phyloP scores from a whole-genome alignment of 2,797 vertebrate species.

The Antennarius maculatus region DNA sequence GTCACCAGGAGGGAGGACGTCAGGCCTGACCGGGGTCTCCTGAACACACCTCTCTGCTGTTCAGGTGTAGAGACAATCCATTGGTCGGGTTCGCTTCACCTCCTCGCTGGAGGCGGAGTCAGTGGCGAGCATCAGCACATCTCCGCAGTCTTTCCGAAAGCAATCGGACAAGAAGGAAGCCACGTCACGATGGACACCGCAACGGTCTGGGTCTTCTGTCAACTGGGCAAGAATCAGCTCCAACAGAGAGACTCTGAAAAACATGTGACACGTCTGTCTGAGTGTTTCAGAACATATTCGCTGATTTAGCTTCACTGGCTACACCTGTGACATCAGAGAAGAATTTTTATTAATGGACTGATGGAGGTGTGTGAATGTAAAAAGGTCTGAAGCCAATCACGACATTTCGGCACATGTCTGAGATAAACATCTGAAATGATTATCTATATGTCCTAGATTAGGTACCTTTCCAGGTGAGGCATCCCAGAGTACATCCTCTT shows the following conservation, averaged over 20 bases:
- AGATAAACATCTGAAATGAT: neutral
- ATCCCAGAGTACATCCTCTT: constrained; percentile 88
- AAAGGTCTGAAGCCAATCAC: neutral
- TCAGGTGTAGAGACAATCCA: neutral
- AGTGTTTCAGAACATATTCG: too few relatives aligned
- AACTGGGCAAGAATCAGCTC: constrained; percentile 86
- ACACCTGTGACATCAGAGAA: constrained; percentile 1
- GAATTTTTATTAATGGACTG: neutral
- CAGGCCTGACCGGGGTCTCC: neutral
- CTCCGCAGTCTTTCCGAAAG: constrained; percentile 85
- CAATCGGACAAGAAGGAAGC: constrained; percentile 83
- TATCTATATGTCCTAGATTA: neutral
- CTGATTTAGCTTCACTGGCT: neutral
- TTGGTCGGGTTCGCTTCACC: constrained; percentile 71
- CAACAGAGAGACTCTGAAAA: constrained; percentile 85
- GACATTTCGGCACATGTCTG: neutral
- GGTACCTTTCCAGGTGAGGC: constrained; percentile 90
- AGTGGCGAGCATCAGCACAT: constrained; percentile 84
- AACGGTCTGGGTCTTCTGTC: constrained; percentile 72
- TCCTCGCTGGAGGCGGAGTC: constrained; percentile 76
- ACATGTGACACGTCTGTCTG: neutral
- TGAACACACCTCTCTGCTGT: constrained; percentile 5
- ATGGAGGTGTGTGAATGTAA: neutral
- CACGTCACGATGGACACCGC: constrained; percentile 69
- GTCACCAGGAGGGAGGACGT: neutral